Evolutionary conservation across 2,113 vertebrate genomes (phyloP).

Genomic region (Paralichthys olivaceus): DNA sequence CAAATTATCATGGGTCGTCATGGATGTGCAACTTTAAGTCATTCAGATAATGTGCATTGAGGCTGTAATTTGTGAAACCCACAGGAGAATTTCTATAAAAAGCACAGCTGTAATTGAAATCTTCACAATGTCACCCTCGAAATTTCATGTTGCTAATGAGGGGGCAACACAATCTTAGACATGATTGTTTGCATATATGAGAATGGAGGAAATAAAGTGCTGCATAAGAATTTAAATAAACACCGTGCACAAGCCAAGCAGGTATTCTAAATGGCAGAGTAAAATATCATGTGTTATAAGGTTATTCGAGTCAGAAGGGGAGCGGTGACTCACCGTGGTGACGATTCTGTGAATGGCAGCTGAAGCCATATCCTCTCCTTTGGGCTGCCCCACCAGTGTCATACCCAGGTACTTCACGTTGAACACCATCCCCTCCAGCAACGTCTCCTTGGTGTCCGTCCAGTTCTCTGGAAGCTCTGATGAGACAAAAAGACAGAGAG

Average conservation of each 20-base stretch:
- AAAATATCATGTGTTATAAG: background rate
- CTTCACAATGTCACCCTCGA: conserved; percentile 27
- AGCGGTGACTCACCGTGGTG: conserved; percentile 81
- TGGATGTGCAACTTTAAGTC: background rate
- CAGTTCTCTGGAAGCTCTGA: conserved; percentile 90
- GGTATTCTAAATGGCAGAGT: background rate
- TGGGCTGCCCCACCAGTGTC: conserved; percentile 91
- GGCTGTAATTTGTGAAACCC: conserved; percentile 41
- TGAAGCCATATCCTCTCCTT: conserved; percentile 93
- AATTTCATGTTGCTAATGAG: background rate
- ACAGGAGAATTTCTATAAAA: conserved; percentile 45
- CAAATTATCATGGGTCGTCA: background rate
- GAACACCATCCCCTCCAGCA: conserved; percentile 92
- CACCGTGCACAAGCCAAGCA: background rate
- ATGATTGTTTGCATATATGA: background rate
- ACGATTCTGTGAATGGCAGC: conserved; percentile 90
- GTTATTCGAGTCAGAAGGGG: background rate
- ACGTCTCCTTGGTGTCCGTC: conserved; percentile 89
- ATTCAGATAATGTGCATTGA: conserved; percentile 5
- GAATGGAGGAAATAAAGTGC: background rate
- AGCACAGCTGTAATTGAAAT: conserved; percentile 39
- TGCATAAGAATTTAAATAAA: no score
- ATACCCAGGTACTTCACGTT: conserved; percentile 92
- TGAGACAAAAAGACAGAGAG: conserved; percentile 21
- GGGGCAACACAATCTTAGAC: background rate